Conservation (phyloP, 2,888 invertebrate genomes). For the Tenthredo amoena region DNA sequence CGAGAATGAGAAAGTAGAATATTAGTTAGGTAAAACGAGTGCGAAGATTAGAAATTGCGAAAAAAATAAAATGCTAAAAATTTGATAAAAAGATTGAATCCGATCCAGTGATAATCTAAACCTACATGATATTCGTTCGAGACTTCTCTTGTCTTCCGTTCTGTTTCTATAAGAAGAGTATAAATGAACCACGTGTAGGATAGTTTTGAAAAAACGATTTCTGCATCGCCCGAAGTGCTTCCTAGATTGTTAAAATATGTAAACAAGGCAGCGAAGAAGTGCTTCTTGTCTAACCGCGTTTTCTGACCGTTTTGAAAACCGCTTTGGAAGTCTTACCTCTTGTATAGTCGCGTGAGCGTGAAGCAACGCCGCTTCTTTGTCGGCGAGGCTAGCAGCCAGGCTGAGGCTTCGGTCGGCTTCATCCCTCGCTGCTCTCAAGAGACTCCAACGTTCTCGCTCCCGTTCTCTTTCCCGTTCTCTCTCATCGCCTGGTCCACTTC, state of each 20-base stretch:
- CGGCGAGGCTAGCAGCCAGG: slow-evolving; percentile 92
- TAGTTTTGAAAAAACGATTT: background rate
- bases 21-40: no score
- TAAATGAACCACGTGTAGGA: background rate
- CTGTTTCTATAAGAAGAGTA: background rate
- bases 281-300: background rate
- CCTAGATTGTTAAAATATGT: background rate
- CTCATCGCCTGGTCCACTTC: slow-evolving; percentile 92
- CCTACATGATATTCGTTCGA: no score
- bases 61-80: no score
- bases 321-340: slow-evolving; percentile 81
- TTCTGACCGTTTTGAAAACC: slow-evolving; percentile 2
- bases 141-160: no score
- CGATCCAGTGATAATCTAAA: no score
- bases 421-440: slow-evolving; percentile 92
- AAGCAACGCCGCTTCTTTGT: slow-evolving; percentile 91
- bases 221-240: background rate
- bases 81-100: no score
- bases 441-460: slow-evolving; percentile 93
- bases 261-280: slow-evolving; percentile 2
- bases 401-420: slow-evolving; percentile 93
- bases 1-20: no score
- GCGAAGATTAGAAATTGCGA: no score
- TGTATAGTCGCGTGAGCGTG: slow-evolving; percentile 92
- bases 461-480: slow-evolving; percentile 88